Conservation (phyloP, 2,888 invertebrate species). For the Nomada ferruginata region DNA sequence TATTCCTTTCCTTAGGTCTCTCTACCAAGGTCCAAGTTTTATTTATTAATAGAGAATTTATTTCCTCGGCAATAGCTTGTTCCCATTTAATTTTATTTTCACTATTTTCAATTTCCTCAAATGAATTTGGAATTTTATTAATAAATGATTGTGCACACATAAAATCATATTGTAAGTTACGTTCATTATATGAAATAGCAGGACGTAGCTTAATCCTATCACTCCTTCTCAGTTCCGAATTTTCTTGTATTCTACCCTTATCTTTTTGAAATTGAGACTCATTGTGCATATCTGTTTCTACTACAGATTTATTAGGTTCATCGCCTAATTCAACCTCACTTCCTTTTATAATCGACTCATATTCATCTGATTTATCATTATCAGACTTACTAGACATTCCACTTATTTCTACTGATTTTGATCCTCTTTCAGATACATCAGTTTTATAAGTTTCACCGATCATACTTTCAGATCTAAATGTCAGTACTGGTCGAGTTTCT, state of each 20-base stretch:
- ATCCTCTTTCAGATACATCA: neutral
- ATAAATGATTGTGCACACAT: conserved; percentile 6
- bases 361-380: no score
- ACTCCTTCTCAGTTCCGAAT: neutral
- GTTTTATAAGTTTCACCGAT: neutral
- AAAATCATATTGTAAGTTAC: conserved; percentile 1
- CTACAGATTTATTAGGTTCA: no score
- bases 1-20: conserved; percentile 7
- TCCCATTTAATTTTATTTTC: conserved; percentile 7
- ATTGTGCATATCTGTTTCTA: no score
- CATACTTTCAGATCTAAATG: neutral
- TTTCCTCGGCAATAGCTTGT: conserved; percentile 8
- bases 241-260: neutral
- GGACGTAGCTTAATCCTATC: conserved; percentile 4
- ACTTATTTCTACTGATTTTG: no score
- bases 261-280: no score
- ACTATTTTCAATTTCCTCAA: conserved; percentile 11
- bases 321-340: no score
- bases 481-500: neutral
- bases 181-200: neutral
- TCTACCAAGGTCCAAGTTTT: conserved; percentile 8
- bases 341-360: no score
- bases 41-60: conserved; percentile 24
- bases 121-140: conserved; percentile 6
- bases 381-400: no score